These are phyloP conservation scores for Nibea albiflora DNA, from an alignment of 2,113 vertebrate genomes.

Conservation along the genomic window DNA sequence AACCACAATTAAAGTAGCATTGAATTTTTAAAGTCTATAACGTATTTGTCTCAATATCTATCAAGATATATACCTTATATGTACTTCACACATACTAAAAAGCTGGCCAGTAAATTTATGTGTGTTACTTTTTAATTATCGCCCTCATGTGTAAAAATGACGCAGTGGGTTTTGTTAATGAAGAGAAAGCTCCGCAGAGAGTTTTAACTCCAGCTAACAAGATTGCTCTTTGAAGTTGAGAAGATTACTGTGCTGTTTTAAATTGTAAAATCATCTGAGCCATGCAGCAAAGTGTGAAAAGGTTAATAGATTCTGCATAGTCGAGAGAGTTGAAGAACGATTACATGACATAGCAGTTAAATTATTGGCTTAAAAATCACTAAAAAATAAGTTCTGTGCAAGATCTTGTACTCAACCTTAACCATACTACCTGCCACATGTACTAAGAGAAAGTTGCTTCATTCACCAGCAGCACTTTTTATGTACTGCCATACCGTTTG, in stretches of 20 bases:
- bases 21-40: neutral
- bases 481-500: slow-evolving; percentile 51
- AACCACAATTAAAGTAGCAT: slow-evolving; percentile 28
- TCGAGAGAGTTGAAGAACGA: slow-evolving; percentile 27
- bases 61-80: neutral
- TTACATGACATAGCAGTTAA: slow-evolving; percentile 36
- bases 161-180: slow-evolving; percentile 19
- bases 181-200: slow-evolving; percentile 3
- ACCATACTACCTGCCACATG: slow-evolving; percentile 27
- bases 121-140: slow-evolving; percentile 12
- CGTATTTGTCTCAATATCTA: neutral
- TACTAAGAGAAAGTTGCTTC: slow-evolving; percentile 43
- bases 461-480: slow-evolving; percentile 50
- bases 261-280: slow-evolving; percentile 30
- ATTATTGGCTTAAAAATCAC: slow-evolving; percentile 44
- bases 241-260: slow-evolving; percentile 29
- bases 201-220: slow-evolving; percentile 18
- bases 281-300: slow-evolving; percentile 49
- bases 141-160: neutral
- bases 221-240: slow-evolving; percentile 31
- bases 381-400: slow-evolving; percentile 34
- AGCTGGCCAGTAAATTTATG: neutral
- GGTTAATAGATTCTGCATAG: slow-evolving; percentile 7
- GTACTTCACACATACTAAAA: neutral
- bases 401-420: slow-evolving; percentile 35